Conservation (phyloP, 2,797 vertebrate genomes). For the Gymnopithys bicolor region DNA sequence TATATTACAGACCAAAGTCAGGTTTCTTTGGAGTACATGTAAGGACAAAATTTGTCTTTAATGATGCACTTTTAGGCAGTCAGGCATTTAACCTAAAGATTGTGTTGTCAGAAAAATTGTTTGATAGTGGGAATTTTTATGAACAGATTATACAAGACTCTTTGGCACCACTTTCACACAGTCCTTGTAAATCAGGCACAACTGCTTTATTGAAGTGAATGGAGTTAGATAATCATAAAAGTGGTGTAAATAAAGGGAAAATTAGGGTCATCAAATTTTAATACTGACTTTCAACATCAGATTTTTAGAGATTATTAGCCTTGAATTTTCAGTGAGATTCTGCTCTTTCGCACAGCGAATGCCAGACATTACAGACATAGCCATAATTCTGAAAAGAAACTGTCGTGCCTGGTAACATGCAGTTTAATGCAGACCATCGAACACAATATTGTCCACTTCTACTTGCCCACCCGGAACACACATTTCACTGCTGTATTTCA, state of each 20-base stretch:
- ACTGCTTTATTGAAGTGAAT: background rate
- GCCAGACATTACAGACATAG: background rate
- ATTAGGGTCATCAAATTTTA: background rate
- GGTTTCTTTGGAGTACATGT: background rate
- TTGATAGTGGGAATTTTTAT: slow-evolving; percentile 27
- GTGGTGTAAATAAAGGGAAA: slow-evolving; percentile 21
- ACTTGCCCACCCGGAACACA: background rate
- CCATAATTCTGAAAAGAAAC: background rate
- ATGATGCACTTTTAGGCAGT: background rate
- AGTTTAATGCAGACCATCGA: background rate
- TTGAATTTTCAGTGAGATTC: background rate
- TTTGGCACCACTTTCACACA: background rate
- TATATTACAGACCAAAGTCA: background rate
- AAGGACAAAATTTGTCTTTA: background rate
- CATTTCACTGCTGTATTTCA: background rate
- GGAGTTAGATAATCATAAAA: background rate
- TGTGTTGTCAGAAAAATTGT: background rate
- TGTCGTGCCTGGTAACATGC: background rate
- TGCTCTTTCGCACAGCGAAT: background rate
- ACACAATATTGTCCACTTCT: background rate
- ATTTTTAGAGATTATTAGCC: background rate
- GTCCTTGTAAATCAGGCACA: slow-evolving; percentile 5
- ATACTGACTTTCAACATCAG: background rate
- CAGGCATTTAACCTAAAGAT: slow-evolving; percentile 6
- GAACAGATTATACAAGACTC: background rate